Evolutionary conservation across 2,113 vertebrate genomes (phyloP).

Genomic region (Dinomys branickii): DNA sequence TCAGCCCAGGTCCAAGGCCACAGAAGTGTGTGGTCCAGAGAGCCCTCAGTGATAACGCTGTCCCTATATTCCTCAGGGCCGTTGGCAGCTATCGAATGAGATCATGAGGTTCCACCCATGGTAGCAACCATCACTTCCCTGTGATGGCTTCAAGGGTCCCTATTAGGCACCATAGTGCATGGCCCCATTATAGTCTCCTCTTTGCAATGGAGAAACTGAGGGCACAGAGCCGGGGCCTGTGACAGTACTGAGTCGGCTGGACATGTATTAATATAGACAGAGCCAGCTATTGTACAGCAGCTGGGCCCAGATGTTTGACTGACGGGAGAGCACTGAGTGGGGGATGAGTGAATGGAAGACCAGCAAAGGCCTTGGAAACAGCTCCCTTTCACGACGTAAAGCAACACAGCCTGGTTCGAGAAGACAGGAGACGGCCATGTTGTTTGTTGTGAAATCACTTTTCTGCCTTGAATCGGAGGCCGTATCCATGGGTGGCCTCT

Average conservation of each 20-base stretch:
- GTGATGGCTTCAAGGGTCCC: neutral
- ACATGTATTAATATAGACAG: rapidly evolving
- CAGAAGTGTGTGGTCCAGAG: neutral
- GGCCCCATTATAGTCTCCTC: neutral
- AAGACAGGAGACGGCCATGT: neutral
- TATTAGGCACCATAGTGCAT: rapidly evolving
- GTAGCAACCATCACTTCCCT: neutral
- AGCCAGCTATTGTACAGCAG: neutral
- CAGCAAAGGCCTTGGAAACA: too few species aligned
- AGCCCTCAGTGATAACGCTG: neutral
- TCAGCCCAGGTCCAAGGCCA: neutral
- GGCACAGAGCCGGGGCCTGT: neutral
- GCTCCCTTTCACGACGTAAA: too few species aligned
- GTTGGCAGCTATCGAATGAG: neutral
- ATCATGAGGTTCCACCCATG: neutral
- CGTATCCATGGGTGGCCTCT: neutral
- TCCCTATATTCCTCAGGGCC: neutral
- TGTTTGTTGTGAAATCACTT: neutral
- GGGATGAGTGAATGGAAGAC: neutral
- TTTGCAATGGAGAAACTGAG: neutral
- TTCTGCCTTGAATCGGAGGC: neutral
- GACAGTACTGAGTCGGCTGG: rapidly evolving
- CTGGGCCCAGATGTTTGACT: neutral
- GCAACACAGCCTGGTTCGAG: neutral
- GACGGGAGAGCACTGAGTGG: neutral